These are phyloP conservation scores for Xiphophorus maculatus DNA, from an alignment of 2,113 vertebrate genomes.

Conservation along the genomic window DNA sequence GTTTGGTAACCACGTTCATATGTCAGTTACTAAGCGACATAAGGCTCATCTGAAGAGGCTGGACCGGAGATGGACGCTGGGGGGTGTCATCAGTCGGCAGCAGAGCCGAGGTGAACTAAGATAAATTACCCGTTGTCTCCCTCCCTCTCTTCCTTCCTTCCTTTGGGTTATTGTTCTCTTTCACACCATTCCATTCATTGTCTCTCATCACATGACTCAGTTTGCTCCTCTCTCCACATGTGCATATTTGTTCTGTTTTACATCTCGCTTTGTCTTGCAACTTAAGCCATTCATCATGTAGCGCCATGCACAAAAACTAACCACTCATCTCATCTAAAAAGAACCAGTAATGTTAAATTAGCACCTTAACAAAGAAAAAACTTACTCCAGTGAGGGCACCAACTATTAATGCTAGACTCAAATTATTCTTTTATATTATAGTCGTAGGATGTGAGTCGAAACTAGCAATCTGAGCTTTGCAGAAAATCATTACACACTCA, in stretches of 20 bases:
- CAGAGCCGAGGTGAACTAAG: constrained; percentile 94
- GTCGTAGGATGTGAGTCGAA: constrained; percentile 44
- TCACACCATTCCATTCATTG: constrained; percentile 20
- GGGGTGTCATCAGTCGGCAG: constrained; percentile 97
- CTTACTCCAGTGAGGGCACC: not conserved
- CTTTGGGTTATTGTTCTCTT: constrained; percentile 26
- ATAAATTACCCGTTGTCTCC: constrained; percentile 50
- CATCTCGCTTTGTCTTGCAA: constrained; percentile 36
- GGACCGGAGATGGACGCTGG: constrained; percentile 98
- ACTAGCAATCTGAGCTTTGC: constrained; percentile 47
- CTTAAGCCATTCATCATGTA: constrained; percentile 40
- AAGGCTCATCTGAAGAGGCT: constrained; percentile 97
- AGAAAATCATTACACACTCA: constrained; percentile 21
- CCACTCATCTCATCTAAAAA: constrained; percentile 55
- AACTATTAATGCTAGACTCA: constrained; percentile 45
- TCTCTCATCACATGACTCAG: constrained; percentile 37
- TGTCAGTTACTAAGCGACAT: constrained; percentile 96
- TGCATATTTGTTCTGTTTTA: constrained; percentile 33
- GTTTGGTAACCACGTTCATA: constrained; percentile 71
- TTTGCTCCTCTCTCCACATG: constrained; percentile 17
- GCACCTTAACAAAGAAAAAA: constrained; percentile 37
- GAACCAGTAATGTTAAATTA: constrained; percentile 47
- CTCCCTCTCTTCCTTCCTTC: constrained; percentile 10
- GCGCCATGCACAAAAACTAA: constrained; percentile 46
- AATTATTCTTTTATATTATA: constrained; percentile 43